Evolutionary conservation across 2,797 vertebrate species (phyloP), one percentile per base, ranked within the genome.

Genomic region (Rhodeus uyekii): DNA sequence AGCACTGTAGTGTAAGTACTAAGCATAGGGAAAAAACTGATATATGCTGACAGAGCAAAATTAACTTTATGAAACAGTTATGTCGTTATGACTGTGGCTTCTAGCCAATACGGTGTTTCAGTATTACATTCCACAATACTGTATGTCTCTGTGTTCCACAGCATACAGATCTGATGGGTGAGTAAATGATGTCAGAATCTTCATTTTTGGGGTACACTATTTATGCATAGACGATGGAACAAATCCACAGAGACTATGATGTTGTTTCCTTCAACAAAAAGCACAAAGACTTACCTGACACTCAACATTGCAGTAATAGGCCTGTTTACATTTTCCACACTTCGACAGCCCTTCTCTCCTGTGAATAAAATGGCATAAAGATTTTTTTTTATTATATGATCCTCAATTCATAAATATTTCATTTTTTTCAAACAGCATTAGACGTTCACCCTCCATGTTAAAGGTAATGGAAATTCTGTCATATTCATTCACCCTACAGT

Each of bases 241-340:
- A 42, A 39, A 79, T 32, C 13, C 5, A 79, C 36, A 55, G 1
- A 79, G 38, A n/a, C 13, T 8, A 34, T 14, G n/a, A 39, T 19
- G 36, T 14, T 0, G 8, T 38, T 42, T 60, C 9, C 53, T 58
- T 60, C 14, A n/a, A 44, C 8, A 38, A 74, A 29, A 61, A 39
- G 3, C 16, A 65, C 22, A 79, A 29, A 86, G 44, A 82, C 90
- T 19, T 95, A 99, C 98, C 97, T 99, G 98, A 87, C 98, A 99
- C 78, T 97, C 96, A 72, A 96, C 95, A 80, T 98, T 90, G 94
- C 98, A 99, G 93, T 99, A 99, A 90, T 95, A 97, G 29, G 97
- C 97, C 90, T 97, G 96, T 85, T 98, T 99, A 90, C 98, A 99
- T 91, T 97, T 97, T 83, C 98, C 98, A 88, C 98, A 99, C 86